A percentile compares a stretch with the other conserved stretches of the same genome.
These are phyloP conservation scores for Brachionus calyciflorus DNA, from an alignment of 1,140 invertebrate genomes.

Conservation along the genomic window DNA sequence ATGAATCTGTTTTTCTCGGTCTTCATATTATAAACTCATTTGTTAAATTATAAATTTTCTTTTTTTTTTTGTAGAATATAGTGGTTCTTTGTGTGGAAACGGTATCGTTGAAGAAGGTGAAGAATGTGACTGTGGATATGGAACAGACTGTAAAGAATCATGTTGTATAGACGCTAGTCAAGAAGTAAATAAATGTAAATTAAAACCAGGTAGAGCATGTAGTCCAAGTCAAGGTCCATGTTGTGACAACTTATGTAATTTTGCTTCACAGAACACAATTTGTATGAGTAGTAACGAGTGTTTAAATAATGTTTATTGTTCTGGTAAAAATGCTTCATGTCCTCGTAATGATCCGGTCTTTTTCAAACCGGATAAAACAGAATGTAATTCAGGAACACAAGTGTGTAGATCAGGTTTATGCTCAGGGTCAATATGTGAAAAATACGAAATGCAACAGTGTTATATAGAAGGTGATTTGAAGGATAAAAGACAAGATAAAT, in stretches of 20 bases:
- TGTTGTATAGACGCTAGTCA: slow-evolving; percentile 73
- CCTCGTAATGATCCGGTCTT: slow-evolving; percentile 67
- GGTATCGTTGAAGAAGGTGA: slow-evolving; percentile 95
- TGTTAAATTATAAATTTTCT: too few relatives aligned
- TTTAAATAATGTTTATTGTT: slow-evolving; percentile 63
- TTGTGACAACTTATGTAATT: slow-evolving; percentile 77
- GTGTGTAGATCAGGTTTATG: slow-evolving; percentile 82
- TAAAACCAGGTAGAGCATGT: slow-evolving; percentile 76
- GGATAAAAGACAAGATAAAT: slow-evolving; percentile 56
- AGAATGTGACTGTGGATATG: slow-evolving; percentile 97
- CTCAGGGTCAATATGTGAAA: slow-evolving; percentile 87
- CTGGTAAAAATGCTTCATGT: slow-evolving; percentile 65
- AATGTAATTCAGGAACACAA: slow-evolving; percentile 61
- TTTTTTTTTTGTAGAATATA: slow-evolving; percentile 66
- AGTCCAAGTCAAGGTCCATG: slow-evolving; percentile 91
- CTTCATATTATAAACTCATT: too few relatives aligned
- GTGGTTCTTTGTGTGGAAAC: slow-evolving; percentile 96
- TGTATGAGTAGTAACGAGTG: slow-evolving; percentile 85
- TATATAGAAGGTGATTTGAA: slow-evolving; percentile 77
- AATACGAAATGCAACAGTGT: slow-evolving; percentile 89
- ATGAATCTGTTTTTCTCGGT: too few relatives aligned
- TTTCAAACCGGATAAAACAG: slow-evolving; percentile 74
- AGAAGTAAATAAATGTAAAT: slow-evolving; percentile 67
- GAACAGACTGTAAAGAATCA: slow-evolving; percentile 77
- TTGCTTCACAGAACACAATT: slow-evolving; percentile 65